These are phyloP conservation scores for Lochmaea capreae DNA, from an alignment of 2,888 invertebrate genomes.

Conservation along the genomic window DNA sequence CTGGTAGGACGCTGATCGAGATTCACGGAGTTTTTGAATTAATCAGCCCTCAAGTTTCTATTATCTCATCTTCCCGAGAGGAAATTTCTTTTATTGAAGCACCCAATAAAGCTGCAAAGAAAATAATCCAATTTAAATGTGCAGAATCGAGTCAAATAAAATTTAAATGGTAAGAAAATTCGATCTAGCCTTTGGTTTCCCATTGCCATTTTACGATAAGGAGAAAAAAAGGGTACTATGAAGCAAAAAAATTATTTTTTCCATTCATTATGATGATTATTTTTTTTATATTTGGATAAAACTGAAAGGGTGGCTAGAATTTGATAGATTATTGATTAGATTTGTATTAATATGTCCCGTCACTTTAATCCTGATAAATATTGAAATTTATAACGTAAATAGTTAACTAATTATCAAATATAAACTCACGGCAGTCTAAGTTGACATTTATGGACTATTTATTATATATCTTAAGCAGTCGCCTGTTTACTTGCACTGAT, in stretches of 20 bases:
- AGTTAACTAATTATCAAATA: too few relatives aligned
- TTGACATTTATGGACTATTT: too few relatives aligned
- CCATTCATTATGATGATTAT: background rate
- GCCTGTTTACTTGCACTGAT: too few relatives aligned
- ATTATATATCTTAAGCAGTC: too few relatives aligned
- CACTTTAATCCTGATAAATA: too few relatives aligned
- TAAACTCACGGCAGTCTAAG: too few relatives aligned
- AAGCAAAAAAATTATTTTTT: background rate
- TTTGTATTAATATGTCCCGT: too few relatives aligned
- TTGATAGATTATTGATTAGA: too few relatives aligned
- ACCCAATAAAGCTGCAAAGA: conserved; percentile 7
- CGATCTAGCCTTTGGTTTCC: conserved; percentile 1
- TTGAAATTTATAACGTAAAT: too few relatives aligned
- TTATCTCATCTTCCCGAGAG: conserved; percentile 2
- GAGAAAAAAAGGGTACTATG: background rate
- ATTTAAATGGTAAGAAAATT: conserved; percentile 11
- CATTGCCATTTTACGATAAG: background rate
- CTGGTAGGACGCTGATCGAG: background rate
- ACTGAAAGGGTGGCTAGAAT: background rate
- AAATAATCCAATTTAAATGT: conserved; percentile 18
- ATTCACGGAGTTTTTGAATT: background rate
- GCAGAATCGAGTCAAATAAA: conserved; percentile 21
- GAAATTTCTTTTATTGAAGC: conserved; percentile 17
- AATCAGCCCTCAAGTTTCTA: conserved; percentile 14
- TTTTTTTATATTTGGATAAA: background rate